Conservation (phyloP, 2,888 invertebrate genomes). For the Trachelus troglodyta region DNA sequence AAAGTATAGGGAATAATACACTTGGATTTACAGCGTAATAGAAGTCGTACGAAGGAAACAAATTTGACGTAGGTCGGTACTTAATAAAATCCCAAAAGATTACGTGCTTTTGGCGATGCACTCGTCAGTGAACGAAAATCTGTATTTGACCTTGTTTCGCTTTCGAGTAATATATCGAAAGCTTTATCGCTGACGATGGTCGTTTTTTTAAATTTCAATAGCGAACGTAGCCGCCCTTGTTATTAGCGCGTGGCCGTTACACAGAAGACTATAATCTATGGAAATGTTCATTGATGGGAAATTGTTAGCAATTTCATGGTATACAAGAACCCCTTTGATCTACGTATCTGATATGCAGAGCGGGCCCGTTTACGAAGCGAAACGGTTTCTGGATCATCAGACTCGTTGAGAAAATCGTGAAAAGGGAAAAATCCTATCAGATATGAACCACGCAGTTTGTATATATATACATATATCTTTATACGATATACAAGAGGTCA, state of each 20-base stretch:
- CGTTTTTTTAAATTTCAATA: neutral
- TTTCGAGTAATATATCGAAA: neutral
- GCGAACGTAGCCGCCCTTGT: neutral
- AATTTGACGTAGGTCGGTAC: neutral
- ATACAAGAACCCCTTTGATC: neutral
- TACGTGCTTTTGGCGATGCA: neutral
- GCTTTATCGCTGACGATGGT: neutral
- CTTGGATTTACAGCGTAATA: neutral
- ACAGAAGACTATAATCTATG: neutral
- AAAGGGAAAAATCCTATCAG: neutral
- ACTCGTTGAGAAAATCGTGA: neutral
- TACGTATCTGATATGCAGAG: neutral
- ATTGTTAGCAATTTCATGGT: conserved; percentile 3
- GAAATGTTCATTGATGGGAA: conserved; percentile 2
- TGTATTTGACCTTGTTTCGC: neutral
- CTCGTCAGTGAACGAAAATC: neutral
- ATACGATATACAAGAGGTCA: neutral
- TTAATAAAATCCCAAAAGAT: neutral
- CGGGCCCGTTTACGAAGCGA: neutral
- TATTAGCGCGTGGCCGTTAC: neutral
- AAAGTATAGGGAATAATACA: too few relatives aligned
- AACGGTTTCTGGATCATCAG: neutral
- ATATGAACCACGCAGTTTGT: neutral
- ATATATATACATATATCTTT: neutral
- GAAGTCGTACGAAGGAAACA: neutral